Percentiles rank a stretch among this genome's conserved stretches.
phyloP scores from a whole-genome alignment of 1,140 invertebrate species.

The Drosophila lacertosa region DNA sequence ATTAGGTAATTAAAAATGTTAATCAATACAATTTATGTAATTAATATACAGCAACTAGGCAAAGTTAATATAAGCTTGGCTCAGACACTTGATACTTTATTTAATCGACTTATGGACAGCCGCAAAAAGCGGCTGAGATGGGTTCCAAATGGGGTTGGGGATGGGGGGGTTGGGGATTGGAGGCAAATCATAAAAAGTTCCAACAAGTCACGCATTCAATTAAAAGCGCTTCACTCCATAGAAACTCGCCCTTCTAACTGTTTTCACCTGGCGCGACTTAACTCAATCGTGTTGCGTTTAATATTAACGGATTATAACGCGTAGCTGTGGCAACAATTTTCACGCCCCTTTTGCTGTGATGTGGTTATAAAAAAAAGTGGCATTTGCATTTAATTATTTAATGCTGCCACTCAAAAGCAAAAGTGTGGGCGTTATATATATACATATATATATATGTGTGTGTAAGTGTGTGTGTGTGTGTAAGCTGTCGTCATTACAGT shows the following conservation, averaged over 20 bases:
- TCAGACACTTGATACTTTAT: constrained; percentile 33
- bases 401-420: constrained; percentile 12
- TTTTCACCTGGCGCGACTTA: background rate
- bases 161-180: background rate
- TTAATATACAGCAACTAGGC: constrained; percentile 40
- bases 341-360: constrained; percentile 15
- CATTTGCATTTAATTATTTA: constrained; percentile 78
- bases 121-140: too few relatives aligned
- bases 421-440: too few relatives aligned
- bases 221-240: constrained; percentile 48
- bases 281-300: constrained; percentile 47
- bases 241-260: background rate
- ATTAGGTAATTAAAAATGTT: constrained; percentile 67
- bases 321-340: constrained; percentile 3
- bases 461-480: constrained; percentile 3
- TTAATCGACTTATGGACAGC: constrained; percentile 62
- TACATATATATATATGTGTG: too few relatives aligned
- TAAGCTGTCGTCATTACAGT: constrained; percentile 23
- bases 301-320: constrained; percentile 65
- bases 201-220: constrained; percentile 80
- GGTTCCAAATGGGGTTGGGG: too few relatives aligned
- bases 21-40: constrained; percentile 63
- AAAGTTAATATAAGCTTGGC: background rate
- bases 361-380: constrained; percentile 49
- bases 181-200: constrained; percentile 75